phyloP scores from a whole-genome alignment of 2,888 invertebrate species.

The Caenorhabditis parvicauda region DNA sequence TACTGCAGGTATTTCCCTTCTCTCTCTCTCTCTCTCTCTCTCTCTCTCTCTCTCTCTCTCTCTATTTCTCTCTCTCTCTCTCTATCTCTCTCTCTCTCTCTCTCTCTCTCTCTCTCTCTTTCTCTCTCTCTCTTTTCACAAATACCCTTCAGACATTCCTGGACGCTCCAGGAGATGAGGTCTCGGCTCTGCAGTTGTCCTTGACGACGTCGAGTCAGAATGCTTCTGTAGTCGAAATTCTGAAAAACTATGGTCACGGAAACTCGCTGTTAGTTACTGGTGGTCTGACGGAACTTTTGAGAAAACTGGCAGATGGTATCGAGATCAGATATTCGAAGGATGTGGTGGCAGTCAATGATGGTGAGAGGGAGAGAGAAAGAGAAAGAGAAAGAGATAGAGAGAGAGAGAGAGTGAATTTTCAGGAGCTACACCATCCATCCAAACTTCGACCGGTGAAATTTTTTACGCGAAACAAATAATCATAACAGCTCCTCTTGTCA shows the following conservation, averaged over 20 bases:
- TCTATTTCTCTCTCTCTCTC: too few relatives aligned
- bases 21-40: too few relatives aligned
- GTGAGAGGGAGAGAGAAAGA: constrained; percentile 1
- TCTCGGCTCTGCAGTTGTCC: constrained; percentile 35
- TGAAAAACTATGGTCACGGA: constrained; percentile 34
- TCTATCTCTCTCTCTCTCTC: too few relatives aligned
- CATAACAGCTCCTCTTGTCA: constrained; percentile 37
- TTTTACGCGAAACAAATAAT: constrained; percentile 37
- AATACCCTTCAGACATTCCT: constrained; percentile 42
- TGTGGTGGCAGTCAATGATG: constrained; percentile 26
- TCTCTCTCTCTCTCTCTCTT: too few relatives aligned
- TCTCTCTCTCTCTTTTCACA: too few relatives aligned
- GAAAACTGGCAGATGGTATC: constrained; percentile 29
- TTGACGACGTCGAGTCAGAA: constrained; percentile 39
- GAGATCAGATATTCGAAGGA: constrained; percentile 29
- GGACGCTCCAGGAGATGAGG: constrained; percentile 40
- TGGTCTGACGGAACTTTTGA: constrained; percentile 32
- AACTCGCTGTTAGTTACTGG: constrained; percentile 23
- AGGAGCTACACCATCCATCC: constrained; percentile 25
- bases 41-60: too few relatives aligned
- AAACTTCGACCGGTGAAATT: constrained; percentile 12
- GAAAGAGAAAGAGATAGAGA: too few relatives aligned
- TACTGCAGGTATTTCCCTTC: too few relatives aligned
- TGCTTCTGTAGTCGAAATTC: constrained; percentile 25
- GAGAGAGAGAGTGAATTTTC: too few relatives aligned